phyloP scores from a whole-genome alignment of 2,888 invertebrate species.

The Catotricha subobsoleta region DNA sequence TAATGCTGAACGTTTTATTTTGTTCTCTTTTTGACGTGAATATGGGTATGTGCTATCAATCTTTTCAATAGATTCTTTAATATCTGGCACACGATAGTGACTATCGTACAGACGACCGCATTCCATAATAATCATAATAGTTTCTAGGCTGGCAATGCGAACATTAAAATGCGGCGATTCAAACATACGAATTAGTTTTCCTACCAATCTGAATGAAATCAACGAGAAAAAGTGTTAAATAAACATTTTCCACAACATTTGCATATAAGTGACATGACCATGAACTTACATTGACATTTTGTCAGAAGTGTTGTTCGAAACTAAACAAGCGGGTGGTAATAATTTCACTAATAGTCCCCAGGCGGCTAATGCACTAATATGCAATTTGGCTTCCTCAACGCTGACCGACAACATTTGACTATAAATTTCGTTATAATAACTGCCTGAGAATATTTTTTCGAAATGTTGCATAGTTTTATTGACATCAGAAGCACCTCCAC shows the following conservation, averaged over 20 bases:
- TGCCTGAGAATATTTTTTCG: slow-evolving; percentile 59
- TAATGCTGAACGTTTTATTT: no score
- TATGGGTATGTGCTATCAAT: no score
- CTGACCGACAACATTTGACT: slow-evolving; percentile 45
- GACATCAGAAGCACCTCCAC: slow-evolving; percentile 57
- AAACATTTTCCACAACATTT: no score
- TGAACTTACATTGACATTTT: slow-evolving; percentile 37
- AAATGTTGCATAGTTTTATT: slow-evolving; percentile 56
- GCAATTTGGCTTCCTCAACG: slow-evolving; percentile 52
- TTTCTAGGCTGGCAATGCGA: slow-evolving; percentile 60
- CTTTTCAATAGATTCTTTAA: slow-evolving; percentile 44
- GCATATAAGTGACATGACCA: no score
- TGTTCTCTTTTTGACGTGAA: no score
- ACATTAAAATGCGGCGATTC: slow-evolving; percentile 64
- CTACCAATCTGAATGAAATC: slow-evolving; percentile 24
- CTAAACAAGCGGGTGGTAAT: slow-evolving; percentile 49
- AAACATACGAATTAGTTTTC: slow-evolving; percentile 52
- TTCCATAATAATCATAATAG: slow-evolving; percentile 63
- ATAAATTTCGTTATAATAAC: no score
- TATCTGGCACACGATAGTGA: slow-evolving; percentile 41
- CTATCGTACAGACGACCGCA: slow-evolving; percentile 42
- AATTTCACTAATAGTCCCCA: slow-evolving; percentile 80
- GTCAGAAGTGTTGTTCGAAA: slow-evolving; percentile 35
- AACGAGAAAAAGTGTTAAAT: no score
- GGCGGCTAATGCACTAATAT: slow-evolving; percentile 71